Conservation (phyloP, 2,113 vertebrate species). For the Rousettus leschenaultii region DNA sequence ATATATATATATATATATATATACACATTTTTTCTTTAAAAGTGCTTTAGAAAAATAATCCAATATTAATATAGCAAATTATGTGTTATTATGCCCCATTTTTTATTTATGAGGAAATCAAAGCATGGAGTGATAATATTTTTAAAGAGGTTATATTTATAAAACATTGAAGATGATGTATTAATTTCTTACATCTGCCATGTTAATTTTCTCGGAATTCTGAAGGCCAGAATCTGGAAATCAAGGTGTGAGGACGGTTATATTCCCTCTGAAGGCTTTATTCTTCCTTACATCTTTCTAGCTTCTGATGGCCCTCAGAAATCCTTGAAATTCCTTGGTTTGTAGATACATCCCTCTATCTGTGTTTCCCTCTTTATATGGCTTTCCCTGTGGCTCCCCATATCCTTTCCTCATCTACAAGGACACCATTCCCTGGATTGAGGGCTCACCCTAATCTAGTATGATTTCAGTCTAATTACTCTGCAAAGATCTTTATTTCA, state of each 20-base stretch:
- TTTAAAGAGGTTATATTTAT: background rate
- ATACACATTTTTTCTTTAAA: background rate
- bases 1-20: too few species aligned
- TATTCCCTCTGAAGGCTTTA: background rate
- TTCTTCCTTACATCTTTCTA: fast-evolving
- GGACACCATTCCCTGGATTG: background rate
- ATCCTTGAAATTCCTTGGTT: background rate
- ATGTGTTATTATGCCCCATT: background rate
- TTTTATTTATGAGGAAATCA: background rate
- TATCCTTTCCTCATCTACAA: background rate
- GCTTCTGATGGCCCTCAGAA: fast-evolving
- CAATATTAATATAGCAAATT: background rate
- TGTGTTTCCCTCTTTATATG: background rate
- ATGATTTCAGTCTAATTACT: background rate
- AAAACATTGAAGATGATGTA: background rate
- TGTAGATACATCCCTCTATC: background rate
- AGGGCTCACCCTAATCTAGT: background rate
- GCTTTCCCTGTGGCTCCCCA: background rate
- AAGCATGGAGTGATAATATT: background rate
- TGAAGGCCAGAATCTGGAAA: background rate
- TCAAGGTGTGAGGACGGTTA: background rate
- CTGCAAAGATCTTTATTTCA: background rate
- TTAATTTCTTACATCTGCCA: background rate
- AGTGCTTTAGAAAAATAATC: background rate
- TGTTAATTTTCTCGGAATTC: background rate